Evolutionary conservation across 2,888 invertebrate species (phyloP).

Genomic region (Sympetrum striolatum): DNA sequence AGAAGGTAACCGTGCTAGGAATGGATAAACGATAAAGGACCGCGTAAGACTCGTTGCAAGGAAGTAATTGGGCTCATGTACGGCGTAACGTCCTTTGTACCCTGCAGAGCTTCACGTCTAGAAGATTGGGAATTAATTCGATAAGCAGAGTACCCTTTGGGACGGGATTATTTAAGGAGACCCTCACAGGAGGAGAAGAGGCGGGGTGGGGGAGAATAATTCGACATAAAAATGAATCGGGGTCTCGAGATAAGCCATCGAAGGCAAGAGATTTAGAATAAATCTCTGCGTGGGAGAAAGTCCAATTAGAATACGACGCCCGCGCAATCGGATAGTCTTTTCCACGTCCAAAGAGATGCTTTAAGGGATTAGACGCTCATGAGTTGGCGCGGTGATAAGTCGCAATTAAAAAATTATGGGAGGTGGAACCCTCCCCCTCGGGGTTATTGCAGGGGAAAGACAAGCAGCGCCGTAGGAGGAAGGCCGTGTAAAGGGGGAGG

Average conservation of each 20-base stretch:
- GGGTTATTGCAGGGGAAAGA: neutral
- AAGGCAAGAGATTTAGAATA: neutral
- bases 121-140: too few species aligned
- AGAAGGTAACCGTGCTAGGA: too few species aligned
- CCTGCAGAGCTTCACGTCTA: too few species aligned
- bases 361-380: neutral
- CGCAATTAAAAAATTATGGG: neutral
- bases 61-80: too few species aligned
- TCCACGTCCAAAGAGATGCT: neutral
- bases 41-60: too few species aligned
- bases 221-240: neutral
- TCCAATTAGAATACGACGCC: neutral
- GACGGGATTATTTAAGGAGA: too few species aligned
- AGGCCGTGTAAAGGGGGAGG: neutral
- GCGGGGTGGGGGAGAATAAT: neutral
- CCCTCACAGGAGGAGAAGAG: too few species aligned
- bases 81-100: too few species aligned
- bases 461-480: neutral
- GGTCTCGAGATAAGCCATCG: neutral
- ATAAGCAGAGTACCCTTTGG: too few species aligned
- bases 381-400: slow-evolving; percentile 1
- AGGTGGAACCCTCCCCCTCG: neutral
- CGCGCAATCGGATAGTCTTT: neutral
- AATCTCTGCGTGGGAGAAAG: neutral
- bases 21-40: too few species aligned